These are phyloP conservation scores for Dendrocincla tyrannina DNA, from an alignment of 2,797 vertebrate species.

Conservation along the genomic window DNA sequence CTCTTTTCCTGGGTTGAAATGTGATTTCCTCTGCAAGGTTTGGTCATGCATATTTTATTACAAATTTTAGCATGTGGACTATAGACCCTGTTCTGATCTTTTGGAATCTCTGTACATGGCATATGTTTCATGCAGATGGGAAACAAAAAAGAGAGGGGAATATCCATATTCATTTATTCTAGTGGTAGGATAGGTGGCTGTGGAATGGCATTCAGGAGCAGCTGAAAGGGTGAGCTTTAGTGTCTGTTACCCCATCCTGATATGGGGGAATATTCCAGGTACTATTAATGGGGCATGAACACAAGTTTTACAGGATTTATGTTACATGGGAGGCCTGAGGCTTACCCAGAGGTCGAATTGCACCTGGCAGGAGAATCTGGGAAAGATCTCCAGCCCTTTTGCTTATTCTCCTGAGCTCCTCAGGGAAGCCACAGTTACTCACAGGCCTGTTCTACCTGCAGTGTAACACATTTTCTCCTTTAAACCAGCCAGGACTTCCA, in stretches of 20 bases:
- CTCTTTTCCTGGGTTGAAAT: slow-evolving; percentile 41
- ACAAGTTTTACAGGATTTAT: background rate
- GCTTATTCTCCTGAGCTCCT: background rate
- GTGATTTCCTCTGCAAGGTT: slow-evolving; percentile 54
- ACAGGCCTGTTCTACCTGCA: background rate
- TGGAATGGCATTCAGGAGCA: background rate
- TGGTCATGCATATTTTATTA: slow-evolving; percentile 67
- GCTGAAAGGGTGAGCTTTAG: background rate
- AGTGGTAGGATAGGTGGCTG: slow-evolving; percentile 14
- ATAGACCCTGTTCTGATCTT: slow-evolving; percentile 58
- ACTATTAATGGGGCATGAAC: background rate
- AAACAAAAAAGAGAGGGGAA: slow-evolving; percentile 38
- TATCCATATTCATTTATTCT: slow-evolving; percentile 61
- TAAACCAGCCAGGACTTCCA: background rate
- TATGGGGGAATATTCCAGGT: background rate
- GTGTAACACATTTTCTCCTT: background rate
- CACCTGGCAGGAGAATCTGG: background rate
- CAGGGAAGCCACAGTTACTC: background rate
- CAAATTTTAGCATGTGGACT: slow-evolving; percentile 23
- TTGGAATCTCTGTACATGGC: slow-evolving; percentile 36
- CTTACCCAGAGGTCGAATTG: background rate
- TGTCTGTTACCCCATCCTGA: background rate
- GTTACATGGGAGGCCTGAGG: background rate
- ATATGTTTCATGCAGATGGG: slow-evolving; percentile 71
- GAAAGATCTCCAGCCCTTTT: background rate